Base-by-base conservation (phyloP, 2,888 invertebrate genomes). In the Lasioglossum oenotherae region DNA sequence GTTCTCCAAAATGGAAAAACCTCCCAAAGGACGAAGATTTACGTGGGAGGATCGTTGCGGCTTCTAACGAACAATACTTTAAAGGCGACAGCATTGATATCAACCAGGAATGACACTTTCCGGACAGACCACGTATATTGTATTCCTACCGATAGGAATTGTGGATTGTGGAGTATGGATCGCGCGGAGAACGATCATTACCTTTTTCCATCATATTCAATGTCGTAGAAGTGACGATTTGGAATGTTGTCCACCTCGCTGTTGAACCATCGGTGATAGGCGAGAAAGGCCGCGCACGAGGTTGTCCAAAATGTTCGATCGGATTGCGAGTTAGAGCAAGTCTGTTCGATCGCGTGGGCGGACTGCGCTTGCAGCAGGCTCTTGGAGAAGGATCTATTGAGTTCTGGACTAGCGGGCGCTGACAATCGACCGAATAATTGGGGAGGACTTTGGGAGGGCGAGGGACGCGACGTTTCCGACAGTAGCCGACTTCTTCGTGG, bases 381-480 rank as follows among this genome's bases (percentile, higher is more conserved):
- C 69, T 93, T 94, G 27, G 93, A 92, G 78, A 95, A 94, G 4
- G 94, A 94, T 76, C 94, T 91, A 76, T 95, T 94, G 8, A 95
- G 88, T 79, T 95, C 95, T 0, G 95, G 95, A 91, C 95, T 95
- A 2, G 94, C 94, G 0, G 95, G 95, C 0, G 95, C 95, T 4
- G 95, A 95, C 0, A 94, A 78, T 87, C 94, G 90, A 19, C 94
- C 94, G 4, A 93, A 92, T n/a, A 90, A 74, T 41, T 81, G 91
- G 8, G 89, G 95, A 89, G 87, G 96, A 95, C 88, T 96, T 95
- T 53, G 95, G 95, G 94, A 96, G 95, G 46, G 95, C 93, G 96
- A 96, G 94, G 81, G 96, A 46, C 93, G 96, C 94, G 95, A 96
- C 94, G 94, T 96, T 95, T 91, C 96, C 94, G 92, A 96, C 86